Percentiles rank a stretch among this genome's conserved stretches.
Evolutionary conservation across 2,113 vertebrate species (phyloP).

Genomic region (Siniperca chuatsi): DNA sequence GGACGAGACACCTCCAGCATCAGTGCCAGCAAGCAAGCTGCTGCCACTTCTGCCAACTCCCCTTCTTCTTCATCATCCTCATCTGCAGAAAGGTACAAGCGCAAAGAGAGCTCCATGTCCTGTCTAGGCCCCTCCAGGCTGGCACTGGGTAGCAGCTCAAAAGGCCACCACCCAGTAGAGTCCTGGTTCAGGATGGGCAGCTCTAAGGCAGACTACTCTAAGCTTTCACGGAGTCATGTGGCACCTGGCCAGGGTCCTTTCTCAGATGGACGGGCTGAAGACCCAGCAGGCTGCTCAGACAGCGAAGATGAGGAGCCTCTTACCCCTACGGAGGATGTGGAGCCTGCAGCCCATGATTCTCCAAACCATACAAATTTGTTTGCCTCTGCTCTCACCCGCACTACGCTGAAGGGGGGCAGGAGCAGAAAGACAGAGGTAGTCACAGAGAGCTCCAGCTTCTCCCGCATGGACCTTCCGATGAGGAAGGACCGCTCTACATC

Average conservation of each 20-base stretch:
- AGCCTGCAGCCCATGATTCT: conserved; percentile 68
- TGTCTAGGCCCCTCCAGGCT: conserved; percentile 85
- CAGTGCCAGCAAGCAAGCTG: conserved; percentile 71
- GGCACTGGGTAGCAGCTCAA: conserved; percentile 73
- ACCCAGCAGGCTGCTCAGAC: conserved; percentile 80
- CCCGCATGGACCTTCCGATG: conserved; percentile 81
- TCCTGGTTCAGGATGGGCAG: conserved; percentile 84
- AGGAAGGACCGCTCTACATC: conserved; percentile 89
- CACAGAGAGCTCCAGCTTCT: conserved; percentile 71
- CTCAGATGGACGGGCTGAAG: conserved; percentile 75
- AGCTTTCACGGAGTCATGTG: conserved; percentile 78
- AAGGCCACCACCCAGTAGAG: conserved; percentile 79
- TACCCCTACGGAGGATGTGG: conserved; percentile 74
- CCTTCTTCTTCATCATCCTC: conserved; percentile 86
- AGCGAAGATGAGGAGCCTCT: conserved; percentile 84
- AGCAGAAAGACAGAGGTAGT: conserved; percentile 73
- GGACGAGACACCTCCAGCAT: conserved; percentile 87
- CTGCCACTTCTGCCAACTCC: conserved; percentile 81
- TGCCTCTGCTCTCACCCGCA: conserved; percentile 92
- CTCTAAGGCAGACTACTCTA: conserved; percentile 83
- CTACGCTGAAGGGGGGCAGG: conserved; percentile 70
- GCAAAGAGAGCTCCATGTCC: conserved; percentile 83
- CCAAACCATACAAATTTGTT: conserved; percentile 96
- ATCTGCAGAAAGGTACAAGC: conserved; percentile 88
- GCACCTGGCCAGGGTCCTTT: conserved; percentile 77